phyloP scores from a whole-genome alignment of 1,140 invertebrate genomes.

The Drosophila murphyi region DNA sequence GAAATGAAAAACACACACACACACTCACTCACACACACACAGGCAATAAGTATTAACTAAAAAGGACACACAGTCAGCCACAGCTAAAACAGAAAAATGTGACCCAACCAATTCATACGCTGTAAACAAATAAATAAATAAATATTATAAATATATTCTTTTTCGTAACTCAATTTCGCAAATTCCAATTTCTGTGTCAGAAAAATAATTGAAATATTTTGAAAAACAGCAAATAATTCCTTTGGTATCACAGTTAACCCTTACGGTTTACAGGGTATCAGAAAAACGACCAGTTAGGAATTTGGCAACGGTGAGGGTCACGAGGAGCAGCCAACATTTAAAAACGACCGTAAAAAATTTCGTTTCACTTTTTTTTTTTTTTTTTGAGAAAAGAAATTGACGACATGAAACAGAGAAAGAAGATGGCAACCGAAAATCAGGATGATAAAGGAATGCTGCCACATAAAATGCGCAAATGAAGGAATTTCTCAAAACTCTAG shows the following conservation, averaged over 20 bases:
- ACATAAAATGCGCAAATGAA: conserved; percentile 64
- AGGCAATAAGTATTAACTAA: conserved; percentile 20
- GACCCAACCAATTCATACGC: neutral
- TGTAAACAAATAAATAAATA: neutral
- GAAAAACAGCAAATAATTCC: too few species aligned
- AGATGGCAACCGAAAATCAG: conserved; percentile 29
- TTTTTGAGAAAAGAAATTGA: conserved; percentile 31
- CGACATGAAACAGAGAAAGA: conserved; percentile 27
- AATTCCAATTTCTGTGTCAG: too few species aligned
- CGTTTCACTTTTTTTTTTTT: conserved; percentile 65
- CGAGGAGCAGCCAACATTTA: conserved; percentile 17
- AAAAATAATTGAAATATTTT: too few species aligned
- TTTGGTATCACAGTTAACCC: too few species aligned
- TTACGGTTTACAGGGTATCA: neutral
- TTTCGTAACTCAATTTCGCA: too few species aligned
- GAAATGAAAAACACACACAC: conserved; percentile 20
- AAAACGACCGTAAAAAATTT: conserved; percentile 39
- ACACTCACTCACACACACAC: neutral
- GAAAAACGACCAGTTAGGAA: conserved; percentile 3
- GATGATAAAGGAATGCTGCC: conserved; percentile 53
- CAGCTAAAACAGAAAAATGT: neutral
- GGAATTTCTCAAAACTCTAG: conserved; percentile 25
- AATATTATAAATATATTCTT: too few species aligned
- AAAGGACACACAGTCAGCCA: conserved; percentile 33
- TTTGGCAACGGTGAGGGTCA: neutral